Evolutionary conservation across 2,797 vertebrate species (phyloP).

Genomic region (Danio aesculapii): DNA sequence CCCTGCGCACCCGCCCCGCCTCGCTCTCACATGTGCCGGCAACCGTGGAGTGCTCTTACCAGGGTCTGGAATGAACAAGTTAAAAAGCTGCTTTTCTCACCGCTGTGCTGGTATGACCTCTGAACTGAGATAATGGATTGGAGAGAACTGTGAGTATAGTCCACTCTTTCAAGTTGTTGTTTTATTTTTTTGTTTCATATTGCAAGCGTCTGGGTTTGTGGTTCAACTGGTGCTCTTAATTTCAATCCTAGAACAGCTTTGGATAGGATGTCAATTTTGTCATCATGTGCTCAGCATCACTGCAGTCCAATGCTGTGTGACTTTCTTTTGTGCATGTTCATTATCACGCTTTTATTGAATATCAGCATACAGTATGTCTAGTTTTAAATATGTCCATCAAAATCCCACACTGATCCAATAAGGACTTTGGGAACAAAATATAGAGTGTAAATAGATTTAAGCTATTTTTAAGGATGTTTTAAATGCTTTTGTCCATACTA

Average conservation of each 20-base stretch:
- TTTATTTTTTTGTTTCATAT: not conserved
- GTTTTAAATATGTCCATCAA: too few species aligned
- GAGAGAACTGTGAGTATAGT: slow-evolving; percentile 74
- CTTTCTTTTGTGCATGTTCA: not conserved
- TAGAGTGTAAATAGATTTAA: not conserved
- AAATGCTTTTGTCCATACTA: not conserved
- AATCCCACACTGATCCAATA: too few species aligned
- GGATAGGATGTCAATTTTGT: not conserved
- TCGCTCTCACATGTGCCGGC: slow-evolving; percentile 36
- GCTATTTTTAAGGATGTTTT: not conserved
- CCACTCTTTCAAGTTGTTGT: slow-evolving; percentile 2
- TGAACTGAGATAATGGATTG: slow-evolving; percentile 73
- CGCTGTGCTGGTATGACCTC: slow-evolving; percentile 50
- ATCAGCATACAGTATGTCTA: too few species aligned
- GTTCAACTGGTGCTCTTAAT: not conserved
- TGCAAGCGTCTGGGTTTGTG: not conserved
- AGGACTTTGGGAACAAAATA: too few species aligned
- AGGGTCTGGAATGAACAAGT: slow-evolving; percentile 53
- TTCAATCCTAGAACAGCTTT: not conserved
- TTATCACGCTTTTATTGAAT: too few species aligned
- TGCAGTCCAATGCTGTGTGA: not conserved
- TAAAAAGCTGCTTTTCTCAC: slow-evolving; percentile 40
- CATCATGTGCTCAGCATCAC: not conserved
- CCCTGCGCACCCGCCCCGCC: slow-evolving; percentile 21
- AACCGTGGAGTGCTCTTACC: slow-evolving; percentile 39